A percentile compares a stretch with the other conserved stretches of the same genome.
These are phyloP conservation scores for Geothlypis trichas DNA, from an alignment of 2,113 vertebrate genomes.

Conservation along the genomic window DNA sequence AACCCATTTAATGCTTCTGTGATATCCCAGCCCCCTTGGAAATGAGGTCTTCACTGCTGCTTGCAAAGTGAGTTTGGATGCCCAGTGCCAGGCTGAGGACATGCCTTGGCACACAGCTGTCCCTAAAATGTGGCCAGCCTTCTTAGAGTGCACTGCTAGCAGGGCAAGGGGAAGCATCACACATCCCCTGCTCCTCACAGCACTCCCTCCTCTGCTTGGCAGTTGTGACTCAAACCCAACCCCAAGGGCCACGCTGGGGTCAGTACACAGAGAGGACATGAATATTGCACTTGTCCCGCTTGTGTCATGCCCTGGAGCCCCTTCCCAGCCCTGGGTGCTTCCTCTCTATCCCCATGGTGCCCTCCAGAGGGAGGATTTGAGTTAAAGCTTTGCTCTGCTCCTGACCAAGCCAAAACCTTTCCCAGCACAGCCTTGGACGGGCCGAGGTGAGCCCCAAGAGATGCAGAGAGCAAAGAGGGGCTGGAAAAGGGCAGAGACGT, in stretches of 20 bases:
- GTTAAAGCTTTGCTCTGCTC: not conserved
- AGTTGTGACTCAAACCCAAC: not conserved
- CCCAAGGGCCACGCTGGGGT: not conserved
- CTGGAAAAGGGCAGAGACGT: not conserved
- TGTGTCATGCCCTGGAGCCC: not conserved
- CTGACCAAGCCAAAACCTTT: not conserved
- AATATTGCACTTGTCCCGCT: slow-evolving; percentile 30
- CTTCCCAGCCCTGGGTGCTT: not conserved
- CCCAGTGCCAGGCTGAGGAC: not conserved
- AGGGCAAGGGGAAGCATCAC: not conserved
- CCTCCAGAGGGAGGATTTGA: not conserved
- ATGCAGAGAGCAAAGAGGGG: not conserved
- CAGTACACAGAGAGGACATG: not conserved
- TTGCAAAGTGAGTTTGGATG: not conserved
- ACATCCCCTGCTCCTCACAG: not conserved
- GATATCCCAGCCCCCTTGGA: not conserved
- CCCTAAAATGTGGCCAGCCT: not conserved
- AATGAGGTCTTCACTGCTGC: not conserved
- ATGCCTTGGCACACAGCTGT: not conserved
- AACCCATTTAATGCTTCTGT: not conserved
- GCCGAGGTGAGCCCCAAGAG: not conserved
- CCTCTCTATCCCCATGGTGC: not conserved
- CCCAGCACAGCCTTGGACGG: not conserved
- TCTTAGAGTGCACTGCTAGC: rapidly evolving
- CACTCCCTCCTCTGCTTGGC: not conserved